Conservation (phyloP, 2,113 vertebrate species). For the Rhodinocichla rosea region DNA sequence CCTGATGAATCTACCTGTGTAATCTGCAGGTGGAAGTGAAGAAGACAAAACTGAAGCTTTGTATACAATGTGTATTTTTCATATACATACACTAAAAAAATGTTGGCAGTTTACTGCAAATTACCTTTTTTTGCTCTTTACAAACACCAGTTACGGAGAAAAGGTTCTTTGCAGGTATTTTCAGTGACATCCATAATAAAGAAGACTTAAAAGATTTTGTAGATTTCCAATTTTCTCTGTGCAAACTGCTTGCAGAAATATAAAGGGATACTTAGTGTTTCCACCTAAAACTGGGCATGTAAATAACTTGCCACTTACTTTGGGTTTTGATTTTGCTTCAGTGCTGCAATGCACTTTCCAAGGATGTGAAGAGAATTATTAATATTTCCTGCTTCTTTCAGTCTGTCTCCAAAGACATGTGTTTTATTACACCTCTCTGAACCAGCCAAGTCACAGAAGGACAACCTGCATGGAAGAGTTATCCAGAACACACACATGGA, state of each 20-base stretch:
- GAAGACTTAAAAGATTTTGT: not conserved
- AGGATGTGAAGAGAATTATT: constrained; percentile 90
- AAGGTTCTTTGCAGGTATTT: not conserved
- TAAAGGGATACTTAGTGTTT: not conserved
- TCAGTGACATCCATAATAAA: not conserved
- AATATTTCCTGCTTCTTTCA: constrained; percentile 90
- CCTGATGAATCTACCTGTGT: not conserved
- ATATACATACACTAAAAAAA: not conserved
- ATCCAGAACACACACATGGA: not conserved
- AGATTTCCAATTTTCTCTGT: not conserved
- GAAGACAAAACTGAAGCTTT: not conserved
- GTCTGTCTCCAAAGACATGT: constrained; percentile 82
- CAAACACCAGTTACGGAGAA: not conserved
- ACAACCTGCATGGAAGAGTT: constrained; percentile 70
- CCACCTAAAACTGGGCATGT: not conserved
- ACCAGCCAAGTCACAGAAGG: constrained; percentile 88
- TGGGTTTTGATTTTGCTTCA: constrained; percentile 82
- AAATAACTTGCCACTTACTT: constrained; percentile 67
- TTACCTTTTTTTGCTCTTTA: not conserved
- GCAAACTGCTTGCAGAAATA: not conserved
- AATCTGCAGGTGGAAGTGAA: not conserved
- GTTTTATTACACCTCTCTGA: constrained; percentile 90
- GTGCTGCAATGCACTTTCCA: constrained; percentile 85
- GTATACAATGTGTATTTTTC: not conserved
- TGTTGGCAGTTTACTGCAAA: not conserved